A percentile compares a stretch with the other conserved stretches of the same genome.
These are phyloP conservation scores for Atlantisia rogersi DNA, from an alignment of 2,113 vertebrate species.

Conservation along the genomic window DNA sequence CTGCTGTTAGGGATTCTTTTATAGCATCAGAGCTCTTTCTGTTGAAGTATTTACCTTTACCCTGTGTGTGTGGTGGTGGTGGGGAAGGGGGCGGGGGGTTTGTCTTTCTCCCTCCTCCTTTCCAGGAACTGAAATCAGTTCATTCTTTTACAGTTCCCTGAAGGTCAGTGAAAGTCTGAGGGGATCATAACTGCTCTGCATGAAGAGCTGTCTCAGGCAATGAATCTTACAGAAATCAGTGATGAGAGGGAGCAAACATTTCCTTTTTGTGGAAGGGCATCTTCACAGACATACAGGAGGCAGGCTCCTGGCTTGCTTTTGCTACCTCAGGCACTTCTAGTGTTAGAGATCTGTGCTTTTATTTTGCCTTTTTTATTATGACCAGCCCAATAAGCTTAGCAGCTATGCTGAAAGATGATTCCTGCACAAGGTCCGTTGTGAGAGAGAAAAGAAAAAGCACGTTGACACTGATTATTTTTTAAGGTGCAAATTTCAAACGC, in stretches of 20 bases:
- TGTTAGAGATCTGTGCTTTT: neutral
- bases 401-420: neutral
- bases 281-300: constrained; percentile 8
- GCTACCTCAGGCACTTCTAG: neutral
- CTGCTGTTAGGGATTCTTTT: constrained; percentile 25
- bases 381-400: neutral
- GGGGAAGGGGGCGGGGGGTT: neutral
- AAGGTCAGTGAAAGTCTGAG: constrained; percentile 43
- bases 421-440: neutral
- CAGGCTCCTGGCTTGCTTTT: neutral
- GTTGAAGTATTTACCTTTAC: constrained; percentile 30
- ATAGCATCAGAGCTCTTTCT: neutral
- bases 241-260: constrained; percentile 15
- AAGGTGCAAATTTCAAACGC: neutral
- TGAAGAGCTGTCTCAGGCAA: constrained; percentile 36
- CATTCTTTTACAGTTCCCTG: constrained; percentile 31
- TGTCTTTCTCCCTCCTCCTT: constrained; percentile 15
- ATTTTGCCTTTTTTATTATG: neutral
- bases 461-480: neutral
- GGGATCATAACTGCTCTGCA: constrained; percentile 24
- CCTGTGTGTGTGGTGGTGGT: too few species aligned
- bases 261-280: constrained; percentile 13
- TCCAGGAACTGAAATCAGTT: neutral
- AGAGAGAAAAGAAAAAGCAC: neutral
- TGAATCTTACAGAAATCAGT: constrained; percentile 27